Base-by-base conservation (phyloP, 1,140 invertebrate genomes). In the Sycophila sp. region DNA sequence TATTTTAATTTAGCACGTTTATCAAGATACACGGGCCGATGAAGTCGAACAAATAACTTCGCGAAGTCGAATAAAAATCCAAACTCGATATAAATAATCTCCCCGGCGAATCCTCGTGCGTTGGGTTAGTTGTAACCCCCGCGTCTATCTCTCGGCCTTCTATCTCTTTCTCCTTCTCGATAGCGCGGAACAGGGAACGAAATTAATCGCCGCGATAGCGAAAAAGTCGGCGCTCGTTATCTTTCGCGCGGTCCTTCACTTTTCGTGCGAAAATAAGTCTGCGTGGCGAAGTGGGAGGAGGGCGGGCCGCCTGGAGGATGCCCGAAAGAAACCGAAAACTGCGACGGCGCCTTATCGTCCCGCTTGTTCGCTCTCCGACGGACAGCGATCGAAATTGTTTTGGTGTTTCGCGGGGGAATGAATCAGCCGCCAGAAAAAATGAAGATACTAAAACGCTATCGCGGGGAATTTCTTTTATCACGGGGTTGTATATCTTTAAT, bases 121-220 rank as follows among this genome's bases (percentile, higher is more conserved):
- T n/a, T n/a, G n/a, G n/a, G n/a, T n/a, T n/a, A n/a, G n/a, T n/a
- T n/a, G n/a, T n/a, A n/a, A n/a, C n/a, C n/a, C n/a, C n/a, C n/a
- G n/a, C n/a, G n/a, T n/a, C n/a, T n/a, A n/a, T n/a, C n/a, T n/a
- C n/a, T n/a, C n/a, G n/a, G n/a, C n/a, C 26, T 32, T 49, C 32
- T 63, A 34, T 26, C 28, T 34, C 22, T 17, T 11, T 24, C 22
- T 28, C 4, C 32, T 10, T 64, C 53, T 53, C 47, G 49, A 53
- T 32, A 38, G 15, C 40, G 17, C 30, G 24, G 36, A 40, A 66
- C 26, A 15, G 11, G 34, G 0, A 30, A 26, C 32, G 17, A 38
- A 62, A 69, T 69, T 69, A 63, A 69, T 69, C 63, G 53, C 49
- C 36, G 26, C 24, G 58, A 63, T 69, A 69, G 55, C 47, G 28